A percentile compares a stretch with the other conserved stretches of the same genome.
Evolutionary conservation across 2,888 invertebrate genomes (phyloP).

Genomic region (Koerneria pararmatus): DNA sequence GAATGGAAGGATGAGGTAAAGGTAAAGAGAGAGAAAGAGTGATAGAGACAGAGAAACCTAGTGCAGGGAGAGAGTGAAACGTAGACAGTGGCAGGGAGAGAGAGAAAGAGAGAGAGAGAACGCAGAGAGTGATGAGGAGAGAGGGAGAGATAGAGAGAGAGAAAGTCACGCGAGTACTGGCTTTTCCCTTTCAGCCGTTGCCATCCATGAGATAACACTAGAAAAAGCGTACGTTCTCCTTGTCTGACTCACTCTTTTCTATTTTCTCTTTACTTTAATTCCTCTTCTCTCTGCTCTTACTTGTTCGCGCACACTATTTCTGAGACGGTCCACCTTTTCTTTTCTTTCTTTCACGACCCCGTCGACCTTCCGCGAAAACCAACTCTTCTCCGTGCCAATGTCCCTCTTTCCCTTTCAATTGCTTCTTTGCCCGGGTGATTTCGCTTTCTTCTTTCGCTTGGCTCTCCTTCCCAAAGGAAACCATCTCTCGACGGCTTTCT

Average conservation of each 20-base stretch:
- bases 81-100: not conserved
- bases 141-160: not conserved
- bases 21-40: too few relatives aligned
- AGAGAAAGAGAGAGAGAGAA: not conserved
- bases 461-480: too few relatives aligned
- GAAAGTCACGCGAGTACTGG: not conserved
- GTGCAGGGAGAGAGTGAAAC: not conserved
- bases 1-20: too few relatives aligned
- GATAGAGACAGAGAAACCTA: not conserved
- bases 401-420: not conserved
- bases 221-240: too few relatives aligned
- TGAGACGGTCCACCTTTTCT: not conserved
- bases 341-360: slow-evolving; percentile 3
- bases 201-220: not conserved
- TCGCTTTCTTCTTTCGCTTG: too few relatives aligned
- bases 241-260: not conserved
- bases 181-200: not conserved
- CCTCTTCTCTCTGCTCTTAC: slow-evolving; percentile 11
- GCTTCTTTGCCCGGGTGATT: not conserved
- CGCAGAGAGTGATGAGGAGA: not conserved
- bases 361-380: not conserved
- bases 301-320: not conserved
- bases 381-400: not conserved
- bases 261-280: not conserved
- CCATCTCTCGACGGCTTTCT: too few relatives aligned